Conservation (phyloP, 2,888 invertebrate species). For the Gnatocerus cornutus region DNA sequence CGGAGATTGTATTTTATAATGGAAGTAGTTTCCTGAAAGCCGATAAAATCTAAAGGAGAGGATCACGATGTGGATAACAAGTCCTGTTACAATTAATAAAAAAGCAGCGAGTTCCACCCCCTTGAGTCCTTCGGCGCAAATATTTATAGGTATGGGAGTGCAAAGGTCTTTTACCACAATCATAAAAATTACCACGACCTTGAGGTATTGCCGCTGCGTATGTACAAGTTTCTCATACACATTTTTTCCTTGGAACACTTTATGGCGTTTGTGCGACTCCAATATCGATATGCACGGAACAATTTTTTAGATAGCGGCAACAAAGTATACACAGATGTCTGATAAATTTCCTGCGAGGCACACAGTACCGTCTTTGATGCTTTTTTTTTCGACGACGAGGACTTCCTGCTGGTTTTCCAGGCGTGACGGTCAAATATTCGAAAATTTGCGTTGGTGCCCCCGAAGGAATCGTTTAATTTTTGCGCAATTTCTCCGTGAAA, state of each 20-base stretch:
- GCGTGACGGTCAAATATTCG: conserved; percentile 41
- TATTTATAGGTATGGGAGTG: conserved; percentile 34
- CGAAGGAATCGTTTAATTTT: not conserved
- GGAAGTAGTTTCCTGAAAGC: conserved; percentile 20
- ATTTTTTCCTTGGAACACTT: conserved; percentile 13
- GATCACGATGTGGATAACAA: conserved; percentile 3
- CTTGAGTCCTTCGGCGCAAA: conserved; percentile 27
- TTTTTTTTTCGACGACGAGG: not conserved
- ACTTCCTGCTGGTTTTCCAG: conserved; percentile 3
- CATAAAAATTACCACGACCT: conserved; percentile 28
- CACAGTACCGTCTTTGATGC: conserved; percentile 2
- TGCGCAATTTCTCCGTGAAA: conserved; percentile 1
- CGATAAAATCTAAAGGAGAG: conserved; percentile 24
- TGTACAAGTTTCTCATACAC: conserved; percentile 4
- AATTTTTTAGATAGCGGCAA: conserved; percentile 12
- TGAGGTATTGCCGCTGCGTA: conserved; percentile 11
- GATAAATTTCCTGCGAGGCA: not conserved
- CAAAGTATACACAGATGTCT: conserved; percentile 12
- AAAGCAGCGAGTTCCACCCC: conserved; percentile 26
- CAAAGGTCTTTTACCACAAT: conserved; percentile 24
- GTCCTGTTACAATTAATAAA: conserved; percentile 25
- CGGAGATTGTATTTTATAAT: conserved; percentile 26
- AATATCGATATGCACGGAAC: conserved; percentile 18
- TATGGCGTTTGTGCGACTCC: conserved; percentile 6
- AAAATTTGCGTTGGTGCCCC: not conserved